Evolutionary conservation across 2,113 vertebrate species (phyloP), one percentile per base, ranked within the genome.

Genomic region (Anarrhichthys ocellatus): DNA sequence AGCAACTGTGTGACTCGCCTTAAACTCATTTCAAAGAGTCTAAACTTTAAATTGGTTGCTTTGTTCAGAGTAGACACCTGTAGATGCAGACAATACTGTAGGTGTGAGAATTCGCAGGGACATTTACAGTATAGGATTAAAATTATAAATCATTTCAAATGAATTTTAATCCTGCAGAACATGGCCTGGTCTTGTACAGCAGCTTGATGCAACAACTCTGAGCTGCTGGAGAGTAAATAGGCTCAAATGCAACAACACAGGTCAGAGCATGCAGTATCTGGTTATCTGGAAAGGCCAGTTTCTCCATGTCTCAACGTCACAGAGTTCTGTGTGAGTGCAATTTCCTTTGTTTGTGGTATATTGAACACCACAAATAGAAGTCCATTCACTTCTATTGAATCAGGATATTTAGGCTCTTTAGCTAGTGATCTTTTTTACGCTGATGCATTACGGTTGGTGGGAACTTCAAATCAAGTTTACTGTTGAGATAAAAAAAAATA

Each of bases 61-160:
- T 73, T 22, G 32, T 61, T 32, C 36, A 72, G 69, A 5, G 0
- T 58, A 36, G 42, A 61, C 18, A 44, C 9, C 4, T 66, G 78
- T 27, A 48, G 42, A 65, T 40, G 56, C 29, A 38, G 9, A 34
- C 50, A 65, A 40, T n/a, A 32, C 29, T 29, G 29, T 50, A 17
- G 20, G 32, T 40, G n/a, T 72, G 24, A 20, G 62, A 62, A 7
- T 22, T 64, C 0, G 3, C 27, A 72, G 24, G n/a, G 27, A 61
- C 32, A 50, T 78, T 78, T 66, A 5, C 62, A 62, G 34, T 17
- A 34, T 36, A 27, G 27, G 42, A 73, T 54, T 27, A 42, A 22
- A 42, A n/a, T 34, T 34, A 6, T 34, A 34, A 34, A 34, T 56
- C 32, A 5, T 9, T 52, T 11, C 6, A 52, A 75, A 7, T 4